These are phyloP conservation scores for Yponomeuta cagnagella DNA, from an alignment of 2,888 invertebrate species.

Conservation along the genomic window DNA sequence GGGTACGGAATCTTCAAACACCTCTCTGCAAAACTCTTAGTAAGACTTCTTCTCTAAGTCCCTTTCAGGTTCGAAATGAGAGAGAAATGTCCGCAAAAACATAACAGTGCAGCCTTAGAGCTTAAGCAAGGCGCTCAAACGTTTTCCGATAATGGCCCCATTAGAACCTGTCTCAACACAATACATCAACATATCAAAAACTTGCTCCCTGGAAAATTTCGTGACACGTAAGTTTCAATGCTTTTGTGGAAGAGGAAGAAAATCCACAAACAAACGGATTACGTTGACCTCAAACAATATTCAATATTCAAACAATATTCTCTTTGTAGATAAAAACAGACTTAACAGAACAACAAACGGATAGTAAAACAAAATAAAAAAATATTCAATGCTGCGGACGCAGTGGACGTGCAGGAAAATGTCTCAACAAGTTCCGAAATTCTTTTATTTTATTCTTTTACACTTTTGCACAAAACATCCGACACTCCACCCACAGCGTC, in stretches of 20 bases:
- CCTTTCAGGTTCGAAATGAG: too few species aligned
- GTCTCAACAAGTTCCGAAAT: not conserved
- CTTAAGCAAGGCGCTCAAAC: slow-evolving; percentile 40
- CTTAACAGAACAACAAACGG: not conserved
- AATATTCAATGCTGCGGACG: not conserved
- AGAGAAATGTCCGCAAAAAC: not conserved
- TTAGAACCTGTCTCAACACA: slow-evolving; percentile 25
- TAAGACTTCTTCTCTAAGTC: too few species aligned
- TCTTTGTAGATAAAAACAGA: too few species aligned
- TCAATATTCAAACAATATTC: too few species aligned
- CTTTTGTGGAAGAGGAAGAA: too few species aligned
- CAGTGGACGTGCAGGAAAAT: not conserved
- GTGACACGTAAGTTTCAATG: not conserved
- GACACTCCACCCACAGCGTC: not conserved
- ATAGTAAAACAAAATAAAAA: not conserved
- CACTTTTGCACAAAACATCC: not conserved
- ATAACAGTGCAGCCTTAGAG: slow-evolving; percentile 25
- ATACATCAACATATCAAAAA: slow-evolving; percentile 20
- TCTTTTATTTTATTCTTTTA: not conserved
- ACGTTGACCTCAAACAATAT: too few species aligned
- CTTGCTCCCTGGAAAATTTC: not conserved
- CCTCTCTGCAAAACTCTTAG: too few species aligned
- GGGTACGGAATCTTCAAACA: too few species aligned
- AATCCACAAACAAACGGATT: too few species aligned
- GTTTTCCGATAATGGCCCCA: slow-evolving; percentile 42